Evolutionary conservation across 2,797 vertebrate species (phyloP).

Genomic region (Mus spretus): DNA sequence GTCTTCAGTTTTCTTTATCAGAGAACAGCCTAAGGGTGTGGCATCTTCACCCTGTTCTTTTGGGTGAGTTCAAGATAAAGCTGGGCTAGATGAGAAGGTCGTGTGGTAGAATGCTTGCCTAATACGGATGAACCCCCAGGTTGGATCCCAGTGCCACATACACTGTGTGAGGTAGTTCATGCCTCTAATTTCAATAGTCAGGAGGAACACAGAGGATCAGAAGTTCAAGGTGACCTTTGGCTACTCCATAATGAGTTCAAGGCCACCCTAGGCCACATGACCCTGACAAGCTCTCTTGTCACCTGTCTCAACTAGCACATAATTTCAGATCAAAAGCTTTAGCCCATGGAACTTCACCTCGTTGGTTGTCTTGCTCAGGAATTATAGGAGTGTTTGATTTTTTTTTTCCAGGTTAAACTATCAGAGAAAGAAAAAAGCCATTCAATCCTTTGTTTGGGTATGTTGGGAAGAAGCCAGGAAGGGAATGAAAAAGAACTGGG

Average conservation of each 20-base stretch:
- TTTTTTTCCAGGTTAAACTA: conserved; percentile 37
- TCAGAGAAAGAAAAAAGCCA: conserved; percentile 20
- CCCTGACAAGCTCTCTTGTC: conserved; percentile 11
- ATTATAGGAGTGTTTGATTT: neutral
- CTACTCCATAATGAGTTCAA: neutral
- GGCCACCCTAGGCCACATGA: neutral
- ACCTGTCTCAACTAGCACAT: neutral
- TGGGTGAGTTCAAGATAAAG: conserved; percentile 55
- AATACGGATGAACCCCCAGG: neutral
- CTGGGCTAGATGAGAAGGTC: neutral
- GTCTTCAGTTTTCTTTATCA: conserved; percentile 54
- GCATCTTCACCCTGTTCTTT: conserved; percentile 30
- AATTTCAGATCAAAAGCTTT: neutral
- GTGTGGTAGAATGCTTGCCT: neutral
- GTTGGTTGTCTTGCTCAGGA: conserved; percentile 49
- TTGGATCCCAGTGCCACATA: neutral
- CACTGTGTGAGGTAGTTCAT: neutral
- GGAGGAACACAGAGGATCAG: neutral
- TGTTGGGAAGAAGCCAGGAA: neutral
- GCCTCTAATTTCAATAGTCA: neutral
- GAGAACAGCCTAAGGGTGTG: neutral
- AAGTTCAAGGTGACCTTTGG: neutral
- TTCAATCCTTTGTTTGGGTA: conserved; percentile 2
- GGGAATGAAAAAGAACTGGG: neutral
- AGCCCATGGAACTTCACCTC: neutral